Conservation (phyloP, 2,113 vertebrate genomes). For the Microtus richardsoni region DNA sequence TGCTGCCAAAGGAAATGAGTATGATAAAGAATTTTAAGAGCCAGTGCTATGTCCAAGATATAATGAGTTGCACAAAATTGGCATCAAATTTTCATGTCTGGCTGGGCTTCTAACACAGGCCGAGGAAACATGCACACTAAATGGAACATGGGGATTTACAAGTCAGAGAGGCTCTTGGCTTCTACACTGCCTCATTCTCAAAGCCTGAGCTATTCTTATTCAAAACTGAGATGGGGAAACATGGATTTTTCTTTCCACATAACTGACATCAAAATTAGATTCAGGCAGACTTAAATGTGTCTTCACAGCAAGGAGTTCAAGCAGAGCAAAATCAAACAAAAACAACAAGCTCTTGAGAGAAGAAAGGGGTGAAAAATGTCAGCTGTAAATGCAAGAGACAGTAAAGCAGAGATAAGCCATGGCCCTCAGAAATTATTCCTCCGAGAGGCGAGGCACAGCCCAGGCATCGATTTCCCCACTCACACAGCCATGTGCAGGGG, state of each 20-base stretch:
- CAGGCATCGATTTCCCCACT: neutral
- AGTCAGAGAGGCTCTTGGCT: neutral
- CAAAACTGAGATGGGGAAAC: conserved; percentile 2
- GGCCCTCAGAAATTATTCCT: neutral
- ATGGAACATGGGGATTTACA: neutral
- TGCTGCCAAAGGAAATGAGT: neutral
- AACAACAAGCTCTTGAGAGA: neutral
- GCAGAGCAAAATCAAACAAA: neutral
- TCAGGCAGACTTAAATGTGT: neutral
- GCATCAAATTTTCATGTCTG: neutral
- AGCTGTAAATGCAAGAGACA: neutral
- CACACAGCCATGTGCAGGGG: fast-evolving
- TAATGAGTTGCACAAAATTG: neutral
- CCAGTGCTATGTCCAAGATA: neutral
- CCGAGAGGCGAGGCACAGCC: neutral
- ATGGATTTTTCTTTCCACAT: neutral
- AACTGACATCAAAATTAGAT: neutral
- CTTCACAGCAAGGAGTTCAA: neutral
- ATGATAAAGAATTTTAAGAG: neutral
- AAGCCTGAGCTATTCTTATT: neutral
- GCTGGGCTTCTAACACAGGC: neutral
- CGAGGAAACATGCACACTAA: neutral
- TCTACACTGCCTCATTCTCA: neutral
- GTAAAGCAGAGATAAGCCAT: neutral
- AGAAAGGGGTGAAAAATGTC: neutral